Evolutionary conservation across 2,888 invertebrate species (phyloP), one percentile per base, ranked within the genome.

Genomic region (Rhodophaea formosa): DNA sequence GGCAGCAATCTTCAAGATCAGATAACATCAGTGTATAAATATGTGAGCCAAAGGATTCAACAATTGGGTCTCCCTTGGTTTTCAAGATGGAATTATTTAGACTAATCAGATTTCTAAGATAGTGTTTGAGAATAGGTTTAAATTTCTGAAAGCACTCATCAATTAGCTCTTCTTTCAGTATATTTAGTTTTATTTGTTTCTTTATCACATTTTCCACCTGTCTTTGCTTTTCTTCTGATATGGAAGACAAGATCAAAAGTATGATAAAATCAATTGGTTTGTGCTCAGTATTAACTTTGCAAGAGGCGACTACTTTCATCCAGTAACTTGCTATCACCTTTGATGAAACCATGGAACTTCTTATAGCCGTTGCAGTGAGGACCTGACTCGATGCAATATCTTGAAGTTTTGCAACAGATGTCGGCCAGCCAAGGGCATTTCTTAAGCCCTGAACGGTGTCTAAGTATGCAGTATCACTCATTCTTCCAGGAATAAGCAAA

Each of bases 241-340:
- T 91, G n/a, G 93, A 90, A 65, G 94, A 93, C 16, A 95, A 80
- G 66, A 95, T 90, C n/a, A 95, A 74, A 15, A 96, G 77, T 62
- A 95, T 86, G 15, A 95, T 81, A 54, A 95, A 86, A 82, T 96
- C 96, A 61, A 96, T 89, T 0, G 95, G 92, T 82, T 94, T 94
- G 62, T 93, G 92, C 59, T 93, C 93, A 44, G 88, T 80, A 56
- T 73, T 77, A 0, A 76, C 63, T 74, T 91, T 92, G 56, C 93
- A 88, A 57, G 75, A 81, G 55, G 90, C 88, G 60, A 94, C 83
- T n/a, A 93, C 82, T 71, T 92, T 92, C 1, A 93, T 67, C 90
- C 94, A 94, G 32, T 92, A 86, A 68, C 93, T 93, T 0, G 88
- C 82, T 64, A 93, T 82, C 29, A 80, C 72, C 78, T 93, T 94